Base-by-base conservation (phyloP, 1,140 invertebrate species). In the Cotesia typhae region DNA sequence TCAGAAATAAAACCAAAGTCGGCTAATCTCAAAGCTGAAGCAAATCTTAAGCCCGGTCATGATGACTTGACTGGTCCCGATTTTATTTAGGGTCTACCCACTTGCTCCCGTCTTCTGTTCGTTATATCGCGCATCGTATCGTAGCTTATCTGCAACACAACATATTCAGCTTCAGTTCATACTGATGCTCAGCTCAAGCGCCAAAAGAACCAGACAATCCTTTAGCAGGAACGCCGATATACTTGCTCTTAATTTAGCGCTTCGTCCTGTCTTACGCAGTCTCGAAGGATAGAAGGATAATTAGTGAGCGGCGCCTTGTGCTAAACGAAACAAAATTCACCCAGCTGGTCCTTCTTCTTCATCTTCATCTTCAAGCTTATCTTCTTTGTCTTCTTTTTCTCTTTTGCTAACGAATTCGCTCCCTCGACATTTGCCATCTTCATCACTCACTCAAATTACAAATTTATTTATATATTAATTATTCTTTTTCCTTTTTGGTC, bases 41-140 rank as follows among this genome's bases (percentile, higher is more conserved):
- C 28, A 28, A 28, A 55, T 61, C 51, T 14, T 76, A 74, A 76
- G 77, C 76, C 74, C 79, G 74, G 77, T 78, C 79, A 78, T 79
- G 79, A 85, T 86, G 85, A 87, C 84, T 87, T 81, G 84, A 80
- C 83, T 80, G 76, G 75, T 79, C 63, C 84, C 83, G 84, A 86
- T 72, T 82, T 87, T 71, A 37, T 38, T 7, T 4, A 37, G 51
- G 28, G 12, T 20, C 63, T 38, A 20, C 59, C 72, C 61, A 38
- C 61, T 64, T 72, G 4, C 75, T 71, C 74, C 67, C 77, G 73
- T 72, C 71, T 28, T 28, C 28, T 28, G 28, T 28, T 73, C 71
- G 28, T 63, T 36, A 37, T 38, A 47, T 47, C 28, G 28, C 28
- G 28, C 28, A 28, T 28, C 28, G 28, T 28, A 28, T 28, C 28